Evolutionary conservation across 2,888 invertebrate genomes (phyloP).

Genomic region (Drosophila melanosoma): DNA sequence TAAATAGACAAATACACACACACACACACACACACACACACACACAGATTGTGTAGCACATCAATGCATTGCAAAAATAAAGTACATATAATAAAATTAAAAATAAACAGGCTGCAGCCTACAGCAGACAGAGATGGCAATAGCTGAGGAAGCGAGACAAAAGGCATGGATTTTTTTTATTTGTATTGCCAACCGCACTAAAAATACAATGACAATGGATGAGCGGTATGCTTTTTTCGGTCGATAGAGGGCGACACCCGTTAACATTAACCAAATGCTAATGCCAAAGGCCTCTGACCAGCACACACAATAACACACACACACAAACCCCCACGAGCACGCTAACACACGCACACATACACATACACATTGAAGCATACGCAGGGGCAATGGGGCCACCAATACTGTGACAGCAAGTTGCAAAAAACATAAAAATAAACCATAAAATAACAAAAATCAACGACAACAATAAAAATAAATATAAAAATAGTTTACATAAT

Average conservation of each 20-base stretch:
- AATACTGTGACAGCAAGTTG: slow-evolving; percentile 63
- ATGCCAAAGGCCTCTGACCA: slow-evolving; percentile 70
- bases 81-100: slow-evolving; percentile 72
- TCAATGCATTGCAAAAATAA: slow-evolving; percentile 57
- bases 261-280: slow-evolving; percentile 79
- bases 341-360: not conserved
- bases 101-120: slow-evolving; percentile 63
- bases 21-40: slow-evolving; percentile 14
- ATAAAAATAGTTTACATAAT: slow-evolving; percentile 81
- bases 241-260: slow-evolving; percentile 55
- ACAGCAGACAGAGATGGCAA: slow-evolving; percentile 44
- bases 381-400: slow-evolving; percentile 62
- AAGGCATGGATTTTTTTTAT: slow-evolving; percentile 6
- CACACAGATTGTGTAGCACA: slow-evolving; percentile 14
- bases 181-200: slow-evolving; percentile 70
- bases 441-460: slow-evolving; percentile 65
- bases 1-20: slow-evolving; percentile 54
- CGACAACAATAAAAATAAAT: slow-evolving; percentile 54
- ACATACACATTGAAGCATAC: slow-evolving; percentile 1
- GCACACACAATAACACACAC: slow-evolving; percentile 19
- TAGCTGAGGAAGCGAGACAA: slow-evolving; percentile 37
- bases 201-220: slow-evolving; percentile 48
- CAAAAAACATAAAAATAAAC: slow-evolving; percentile 42
- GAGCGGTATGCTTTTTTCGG: slow-evolving; percentile 47
- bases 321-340: not conserved